Conservation (phyloP, 2,797 vertebrate species). For the Sarcophilus harrisii region DNA sequence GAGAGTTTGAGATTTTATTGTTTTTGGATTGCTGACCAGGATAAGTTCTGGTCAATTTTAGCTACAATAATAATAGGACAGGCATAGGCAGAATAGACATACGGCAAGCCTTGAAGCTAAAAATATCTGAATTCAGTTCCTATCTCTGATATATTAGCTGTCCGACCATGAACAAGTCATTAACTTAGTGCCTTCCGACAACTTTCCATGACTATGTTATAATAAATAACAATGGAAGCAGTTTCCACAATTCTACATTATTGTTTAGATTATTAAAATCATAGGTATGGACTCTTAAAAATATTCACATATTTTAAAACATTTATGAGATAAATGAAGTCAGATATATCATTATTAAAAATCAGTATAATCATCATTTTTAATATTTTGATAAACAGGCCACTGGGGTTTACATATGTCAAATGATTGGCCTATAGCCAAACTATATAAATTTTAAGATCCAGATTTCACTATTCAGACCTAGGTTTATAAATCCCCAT, state of each 20-base stretch:
- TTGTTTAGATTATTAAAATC: not conserved
- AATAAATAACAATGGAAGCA: not conserved
- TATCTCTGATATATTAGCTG: not conserved
- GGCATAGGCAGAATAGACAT: not conserved
- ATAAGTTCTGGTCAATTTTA: not conserved
- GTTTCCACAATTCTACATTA: not conserved
- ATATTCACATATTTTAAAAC: not conserved
- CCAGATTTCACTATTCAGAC: not conserved
- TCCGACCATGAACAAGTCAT: not conserved
- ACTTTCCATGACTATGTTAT: not conserved
- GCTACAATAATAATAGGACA: not conserved
- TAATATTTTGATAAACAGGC: not conserved
- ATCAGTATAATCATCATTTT: not conserved
- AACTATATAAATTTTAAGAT: not conserved
- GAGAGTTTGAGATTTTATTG: not conserved
- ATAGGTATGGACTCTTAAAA: not conserved
- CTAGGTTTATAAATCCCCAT: not conserved
- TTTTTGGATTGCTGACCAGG: constrained; percentile 4
- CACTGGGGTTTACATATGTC: not conserved
- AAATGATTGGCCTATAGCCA: not conserved
- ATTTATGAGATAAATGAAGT: not conserved
- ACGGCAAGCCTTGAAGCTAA: not conserved
- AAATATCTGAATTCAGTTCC: not conserved
- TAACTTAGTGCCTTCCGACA: not conserved
- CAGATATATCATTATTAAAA: not conserved